Evolutionary conservation across 2,113 vertebrate genomes (phyloP), one percentile per base, ranked within the genome.

Genomic region (Platichthys stellatus): DNA sequence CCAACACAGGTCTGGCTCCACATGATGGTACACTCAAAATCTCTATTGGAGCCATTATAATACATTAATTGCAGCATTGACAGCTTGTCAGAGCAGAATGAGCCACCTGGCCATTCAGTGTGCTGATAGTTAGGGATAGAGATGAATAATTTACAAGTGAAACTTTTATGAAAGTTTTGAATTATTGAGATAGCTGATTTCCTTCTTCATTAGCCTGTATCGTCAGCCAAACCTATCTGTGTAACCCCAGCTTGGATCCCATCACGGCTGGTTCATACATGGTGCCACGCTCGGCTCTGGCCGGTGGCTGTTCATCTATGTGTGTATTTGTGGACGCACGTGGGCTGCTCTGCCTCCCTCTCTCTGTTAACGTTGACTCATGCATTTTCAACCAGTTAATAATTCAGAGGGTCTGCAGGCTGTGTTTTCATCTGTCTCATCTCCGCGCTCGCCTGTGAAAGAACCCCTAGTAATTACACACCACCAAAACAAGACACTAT

Each of bases 381-480:
- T 90, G 76, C 69, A 70, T 86, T 88, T 91, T 86, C 62, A 75
- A 68, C 63, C 80, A 45, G 74, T 93, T 92, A 90, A 91, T 93
- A 90, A 91, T 91, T 91, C 83, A 90, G 81, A 76, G 80, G 81
- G 72, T 90, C 83, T 86, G 74, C 85, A 70, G 85, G 83, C 88
- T 82, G 84, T 75, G 80, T 91, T 91, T 87, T 77, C 84, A 83
- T 89, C 79, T 60, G 77, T 79, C 72, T 89, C 70, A 81, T 89
- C 81, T 65, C 81, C 45, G 65, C 20, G 20, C 66, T 76, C 15
- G 35, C 23, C 35, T 57, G 68, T 31, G 60, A 78, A 80, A 77
- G 68, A 84, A 81, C 51, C 80, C 43, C 66, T 5, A 59, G 76
- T 81, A 86, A 83, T 89, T 80, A 86, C 85, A 72, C 69, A 67